Percentiles rank a stretch among this genome's conserved stretches.
These are phyloP conservation scores for Stichopus chloronotus DNA, from an alignment of 35 echinoderm and acorn worm species.

Conservation along the genomic window DNA sequence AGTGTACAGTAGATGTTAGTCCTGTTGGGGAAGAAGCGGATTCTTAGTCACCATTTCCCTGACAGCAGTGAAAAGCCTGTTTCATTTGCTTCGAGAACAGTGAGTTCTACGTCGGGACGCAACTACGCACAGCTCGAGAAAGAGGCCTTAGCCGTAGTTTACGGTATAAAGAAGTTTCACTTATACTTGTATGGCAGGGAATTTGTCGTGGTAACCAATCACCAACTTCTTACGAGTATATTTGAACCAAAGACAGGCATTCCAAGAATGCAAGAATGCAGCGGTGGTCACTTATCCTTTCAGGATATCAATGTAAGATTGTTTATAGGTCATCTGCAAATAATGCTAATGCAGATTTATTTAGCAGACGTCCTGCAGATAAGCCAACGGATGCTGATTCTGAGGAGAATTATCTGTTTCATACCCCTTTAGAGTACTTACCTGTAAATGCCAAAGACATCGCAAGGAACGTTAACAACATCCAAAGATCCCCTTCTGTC, in stretches of 20 bases:
- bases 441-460: conserved; percentile 62
- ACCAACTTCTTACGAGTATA: conserved; percentile 52
- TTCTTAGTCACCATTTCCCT: no score
- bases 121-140: conserved; percentile 75
- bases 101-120: no score
- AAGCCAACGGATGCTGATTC: no score
- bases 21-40: no score
- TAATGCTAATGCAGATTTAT: background rate
- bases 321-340: conserved; percentile 22
- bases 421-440: background rate
- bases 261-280: conserved; percentile 51
- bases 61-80: no score
- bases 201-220: conserved; percentile 67
- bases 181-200: conserved; percentile 57
- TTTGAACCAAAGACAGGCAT: background rate
- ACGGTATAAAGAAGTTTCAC: conserved; percentile 68
- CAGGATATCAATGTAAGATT: conserved; percentile 54
- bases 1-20: no score
- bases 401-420: no score
- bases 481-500: conserved; percentile 51
- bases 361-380: background rate
- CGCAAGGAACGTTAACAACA: conserved; percentile 34
- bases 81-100: no score
- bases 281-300: conserved; percentile 56
- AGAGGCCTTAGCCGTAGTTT: conserved; percentile 67